These are phyloP conservation scores for Manduca sexta DNA, from an alignment of 1,140 invertebrate species.

Conservation along the genomic window DNA sequence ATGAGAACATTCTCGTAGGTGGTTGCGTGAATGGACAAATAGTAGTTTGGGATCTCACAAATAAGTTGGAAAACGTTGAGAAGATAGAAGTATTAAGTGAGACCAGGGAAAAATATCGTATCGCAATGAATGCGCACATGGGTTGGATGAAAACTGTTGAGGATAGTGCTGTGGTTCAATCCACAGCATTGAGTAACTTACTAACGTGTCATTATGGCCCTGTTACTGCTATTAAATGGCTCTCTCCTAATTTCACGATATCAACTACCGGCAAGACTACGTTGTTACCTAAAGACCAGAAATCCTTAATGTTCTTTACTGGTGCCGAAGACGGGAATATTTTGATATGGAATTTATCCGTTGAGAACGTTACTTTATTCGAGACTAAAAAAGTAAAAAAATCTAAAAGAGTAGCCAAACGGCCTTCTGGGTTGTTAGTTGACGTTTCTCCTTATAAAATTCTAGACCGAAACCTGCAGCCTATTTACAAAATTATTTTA, in stretches of 20 bases:
- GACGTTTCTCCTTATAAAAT: conserved; percentile 74
- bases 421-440: conserved; percentile 72
- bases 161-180: conserved; percentile 72
- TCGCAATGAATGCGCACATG: conserved; percentile 77
- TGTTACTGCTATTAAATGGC: conserved; percentile 79
- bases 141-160: conserved; percentile 78
- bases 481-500: conserved; percentile 74
- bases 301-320: conserved; percentile 77
- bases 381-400: conserved; percentile 66
- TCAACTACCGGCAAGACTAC: conserved; percentile 75
- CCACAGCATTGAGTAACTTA: conserved; percentile 76
- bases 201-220: conserved; percentile 76
- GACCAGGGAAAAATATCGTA: conserved; percentile 76
- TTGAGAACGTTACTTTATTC: conserved; percentile 53
- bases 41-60: conserved; percentile 82
- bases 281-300: conserved; percentile 54
- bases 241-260: conserved; percentile 75
- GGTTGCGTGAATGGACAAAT: conserved; percentile 83
- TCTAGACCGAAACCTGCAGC: conserved; percentile 75
- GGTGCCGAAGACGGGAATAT: conserved; percentile 79
- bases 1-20: conserved; percentile 80
- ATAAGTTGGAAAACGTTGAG: conserved; percentile 78
- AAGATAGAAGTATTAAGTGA: conserved; percentile 76
- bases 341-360: conserved; percentile 80
- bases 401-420: conserved; percentile 60